phyloP scores from a whole-genome alignment of 2,797 vertebrate genomes.

The Spinibarbus caldwelli region DNA sequence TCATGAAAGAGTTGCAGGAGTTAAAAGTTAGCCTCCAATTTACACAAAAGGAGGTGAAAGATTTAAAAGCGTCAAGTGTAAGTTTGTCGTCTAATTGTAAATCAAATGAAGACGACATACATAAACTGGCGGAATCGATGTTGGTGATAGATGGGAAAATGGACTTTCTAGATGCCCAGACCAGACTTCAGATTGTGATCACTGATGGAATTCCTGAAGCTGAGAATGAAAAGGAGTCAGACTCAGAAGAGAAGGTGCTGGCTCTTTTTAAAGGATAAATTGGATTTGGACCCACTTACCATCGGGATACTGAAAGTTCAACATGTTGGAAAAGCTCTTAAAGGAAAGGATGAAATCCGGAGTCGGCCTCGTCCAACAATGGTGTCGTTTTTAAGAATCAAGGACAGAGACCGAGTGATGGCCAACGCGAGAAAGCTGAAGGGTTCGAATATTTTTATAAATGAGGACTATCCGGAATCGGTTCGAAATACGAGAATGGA shows the following conservation, averaged over 20 bases:
- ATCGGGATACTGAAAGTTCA: too few species aligned
- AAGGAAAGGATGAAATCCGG: neutral
- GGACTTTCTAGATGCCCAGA: too few species aligned
- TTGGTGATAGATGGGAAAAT: too few species aligned
- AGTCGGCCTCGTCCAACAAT: neutral
- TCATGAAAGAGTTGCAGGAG: neutral
- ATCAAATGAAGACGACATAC: too few species aligned
- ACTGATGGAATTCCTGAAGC: too few species aligned
- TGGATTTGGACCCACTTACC: too few species aligned
- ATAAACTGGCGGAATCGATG: too few species aligned
- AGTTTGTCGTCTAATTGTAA: too few species aligned
- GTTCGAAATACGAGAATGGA: neutral
- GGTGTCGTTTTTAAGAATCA: neutral
- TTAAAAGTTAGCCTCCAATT: neutral
- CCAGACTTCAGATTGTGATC: too few species aligned
- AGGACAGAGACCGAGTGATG: neutral
- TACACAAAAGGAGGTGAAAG: neutral
- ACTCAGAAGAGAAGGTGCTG: too few species aligned
- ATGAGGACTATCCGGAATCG: neutral
- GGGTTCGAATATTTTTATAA: neutral
- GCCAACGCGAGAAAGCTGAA: neutral
- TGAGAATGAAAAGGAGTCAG: too few species aligned
- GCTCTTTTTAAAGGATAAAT: too few species aligned
- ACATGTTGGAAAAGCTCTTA: neutral
- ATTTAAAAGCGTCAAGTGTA: neutral